Conservation (phyloP, 2,797 vertebrate genomes). For the Enoplosus armatus region DNA sequence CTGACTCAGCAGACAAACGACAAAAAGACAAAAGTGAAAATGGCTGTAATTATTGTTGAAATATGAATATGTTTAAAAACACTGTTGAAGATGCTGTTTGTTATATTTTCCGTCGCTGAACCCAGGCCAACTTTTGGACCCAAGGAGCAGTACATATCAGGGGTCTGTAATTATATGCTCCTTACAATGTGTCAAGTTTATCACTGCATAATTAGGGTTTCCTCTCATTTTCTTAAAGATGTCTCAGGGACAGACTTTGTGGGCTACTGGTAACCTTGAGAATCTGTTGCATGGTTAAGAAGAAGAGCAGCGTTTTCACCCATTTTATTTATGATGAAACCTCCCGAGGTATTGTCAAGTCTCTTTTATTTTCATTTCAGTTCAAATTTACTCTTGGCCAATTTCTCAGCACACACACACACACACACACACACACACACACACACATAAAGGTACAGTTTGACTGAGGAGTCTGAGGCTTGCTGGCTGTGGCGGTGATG, state of each 20-base stretch:
- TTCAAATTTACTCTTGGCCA: slow-evolving; percentile 29
- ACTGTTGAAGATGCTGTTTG: slow-evolving; percentile 85
- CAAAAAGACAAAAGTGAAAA: slow-evolving; percentile 48
- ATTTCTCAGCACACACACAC: slow-evolving; percentile 49
- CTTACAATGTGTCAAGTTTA: slow-evolving; percentile 75
- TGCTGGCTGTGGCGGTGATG: slow-evolving; percentile 63
- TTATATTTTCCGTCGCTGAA: slow-evolving; percentile 71
- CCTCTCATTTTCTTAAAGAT: slow-evolving; percentile 66
- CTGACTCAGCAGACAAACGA: slow-evolving; percentile 56
- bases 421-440: slow-evolving; percentile 50
- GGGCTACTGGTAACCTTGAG: slow-evolving; percentile 82
- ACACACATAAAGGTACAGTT: slow-evolving; percentile 69
- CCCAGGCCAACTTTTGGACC: slow-evolving; percentile 73
- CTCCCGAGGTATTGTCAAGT: slow-evolving; percentile 28
- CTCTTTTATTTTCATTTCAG: slow-evolving; percentile 39
- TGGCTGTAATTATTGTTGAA: slow-evolving; percentile 80
- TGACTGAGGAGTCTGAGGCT: slow-evolving; percentile 64
- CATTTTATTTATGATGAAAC: slow-evolving; percentile 41
- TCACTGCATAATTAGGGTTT: slow-evolving; percentile 76
- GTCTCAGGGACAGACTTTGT: slow-evolving; percentile 82
- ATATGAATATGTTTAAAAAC: slow-evolving; percentile 83
- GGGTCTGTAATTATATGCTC: slow-evolving; percentile 76
- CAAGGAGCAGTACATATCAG: slow-evolving; percentile 82
- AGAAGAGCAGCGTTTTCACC: slow-evolving; percentile 59
- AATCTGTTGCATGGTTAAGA: slow-evolving; percentile 71